These are phyloP conservation scores for Platalea minor DNA, from an alignment of 2,797 vertebrate species.

Conservation along the genomic window DNA sequence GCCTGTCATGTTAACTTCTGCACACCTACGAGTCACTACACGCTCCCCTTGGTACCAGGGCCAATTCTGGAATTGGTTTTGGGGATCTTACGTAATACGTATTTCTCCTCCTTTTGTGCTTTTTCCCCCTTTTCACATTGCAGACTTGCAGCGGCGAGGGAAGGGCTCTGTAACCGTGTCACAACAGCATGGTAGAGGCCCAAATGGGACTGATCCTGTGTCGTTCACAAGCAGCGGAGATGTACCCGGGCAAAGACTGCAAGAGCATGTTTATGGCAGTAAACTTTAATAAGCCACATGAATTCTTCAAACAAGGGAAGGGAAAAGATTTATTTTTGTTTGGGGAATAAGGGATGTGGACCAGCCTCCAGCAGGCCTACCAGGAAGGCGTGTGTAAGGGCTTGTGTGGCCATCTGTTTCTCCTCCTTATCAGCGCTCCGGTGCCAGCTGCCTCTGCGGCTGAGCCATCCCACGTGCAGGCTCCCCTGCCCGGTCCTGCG, in stretches of 20 bases:
- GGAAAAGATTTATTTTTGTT: slow-evolving; percentile 39
- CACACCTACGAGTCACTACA: not conserved
- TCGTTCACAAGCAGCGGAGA: fast-evolving
- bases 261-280: not conserved
- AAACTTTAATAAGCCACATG: slow-evolving; percentile 24
- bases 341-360: slow-evolving; percentile 39
- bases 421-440: slow-evolving; percentile 33
- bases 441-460: slow-evolving; percentile 60
- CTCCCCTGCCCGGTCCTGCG: not conserved
- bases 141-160: not conserved
- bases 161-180: not conserved
- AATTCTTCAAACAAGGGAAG: slow-evolving; percentile 28
- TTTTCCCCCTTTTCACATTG: not conserved
- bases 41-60: not conserved
- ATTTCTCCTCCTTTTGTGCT: not conserved
- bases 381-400: slow-evolving; percentile 55
- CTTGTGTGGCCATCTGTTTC: slow-evolving; percentile 56
- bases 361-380: slow-evolving; percentile 55
- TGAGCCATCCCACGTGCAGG: not conserved
- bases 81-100: not conserved
- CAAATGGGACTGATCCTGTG: not conserved
- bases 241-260: not conserved
- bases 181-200: not conserved
- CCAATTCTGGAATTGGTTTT: not conserved
- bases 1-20: not conserved